These are phyloP conservation scores for Hydraecia micacea DNA, from an alignment of 2,888 invertebrate genomes.

Conservation along the genomic window DNA sequence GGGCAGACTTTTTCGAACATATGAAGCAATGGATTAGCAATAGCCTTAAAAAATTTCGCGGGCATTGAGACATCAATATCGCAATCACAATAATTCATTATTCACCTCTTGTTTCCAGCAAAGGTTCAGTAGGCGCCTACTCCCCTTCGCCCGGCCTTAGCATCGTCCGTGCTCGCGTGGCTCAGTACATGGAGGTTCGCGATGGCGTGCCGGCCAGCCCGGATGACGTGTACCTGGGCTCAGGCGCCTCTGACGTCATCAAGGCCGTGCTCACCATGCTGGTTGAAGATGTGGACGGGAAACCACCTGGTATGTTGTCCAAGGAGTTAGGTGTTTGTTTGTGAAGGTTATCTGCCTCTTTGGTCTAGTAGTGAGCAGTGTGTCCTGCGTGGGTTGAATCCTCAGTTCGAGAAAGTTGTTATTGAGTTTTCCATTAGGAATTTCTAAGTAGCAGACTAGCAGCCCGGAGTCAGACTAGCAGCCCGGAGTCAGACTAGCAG, in stretches of 20 bases:
- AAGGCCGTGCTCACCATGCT: slow-evolving; percentile 94
- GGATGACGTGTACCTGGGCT: slow-evolving; percentile 95
- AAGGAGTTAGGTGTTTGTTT: background rate
- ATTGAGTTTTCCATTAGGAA: background rate
- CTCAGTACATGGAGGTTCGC: slow-evolving; percentile 92
- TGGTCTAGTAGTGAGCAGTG: background rate
- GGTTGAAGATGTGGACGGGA: slow-evolving; percentile 87
- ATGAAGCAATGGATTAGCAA: too few species aligned
- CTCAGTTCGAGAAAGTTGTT: too few species aligned
- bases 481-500: too few species aligned
- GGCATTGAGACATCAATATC: background rate
- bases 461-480: too few species aligned
- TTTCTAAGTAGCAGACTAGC: background rate
- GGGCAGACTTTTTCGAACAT: too few species aligned
- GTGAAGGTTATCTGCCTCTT: background rate
- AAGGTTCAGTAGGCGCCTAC: slow-evolving; percentile 96
- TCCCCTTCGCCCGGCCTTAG: slow-evolving; percentile 96
- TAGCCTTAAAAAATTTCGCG: too few species aligned
- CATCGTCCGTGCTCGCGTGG: slow-evolving; percentile 95
- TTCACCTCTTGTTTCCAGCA: slow-evolving; percentile 82
- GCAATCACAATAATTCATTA: too few species aligned
- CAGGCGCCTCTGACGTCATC: slow-evolving; percentile 98
- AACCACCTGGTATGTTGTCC: slow-evolving; percentile 84
- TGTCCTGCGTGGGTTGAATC: background rate
- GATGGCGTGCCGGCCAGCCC: slow-evolving; percentile 93